These are phyloP conservation scores for Protosalanx chinensis DNA, from an alignment of 2,797 vertebrate species.

Conservation along the genomic window DNA sequence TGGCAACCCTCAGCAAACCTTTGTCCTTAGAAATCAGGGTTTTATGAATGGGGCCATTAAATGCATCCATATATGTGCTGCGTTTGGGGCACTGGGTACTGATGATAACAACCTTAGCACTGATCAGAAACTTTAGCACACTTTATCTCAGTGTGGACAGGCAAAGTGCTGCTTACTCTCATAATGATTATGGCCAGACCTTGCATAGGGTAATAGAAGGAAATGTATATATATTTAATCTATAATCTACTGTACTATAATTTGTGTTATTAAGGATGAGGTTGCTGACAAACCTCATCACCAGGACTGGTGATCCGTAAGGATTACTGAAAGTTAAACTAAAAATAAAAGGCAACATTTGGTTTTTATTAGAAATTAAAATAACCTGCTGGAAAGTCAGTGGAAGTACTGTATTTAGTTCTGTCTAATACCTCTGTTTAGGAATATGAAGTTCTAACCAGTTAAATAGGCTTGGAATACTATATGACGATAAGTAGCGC, in stretches of 20 bases:
- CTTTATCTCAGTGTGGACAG: background rate
- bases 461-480: constrained; percentile 3
- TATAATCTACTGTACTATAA: background rate
- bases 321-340: background rate
- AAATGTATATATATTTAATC: background rate
- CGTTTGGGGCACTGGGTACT: background rate
- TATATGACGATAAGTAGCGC: background rate
- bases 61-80: constrained; percentile 1
- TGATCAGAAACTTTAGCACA: constrained; percentile 6
- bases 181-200: background rate
- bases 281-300: background rate
- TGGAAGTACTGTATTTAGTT: too few relatives aligned
- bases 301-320: background rate
- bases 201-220: background rate
- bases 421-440: constrained; percentile 1
- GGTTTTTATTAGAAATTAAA: background rate
- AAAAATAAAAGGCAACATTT: background rate
- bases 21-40: constrained; percentile 23
- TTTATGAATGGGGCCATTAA: constrained; percentile 20
- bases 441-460: background rate
- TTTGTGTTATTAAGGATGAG: background rate
- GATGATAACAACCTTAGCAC: constrained; percentile 2
- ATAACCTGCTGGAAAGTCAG: background rate
- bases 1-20: background rate
- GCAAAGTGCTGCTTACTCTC: background rate